Conservation (phyloP, 2,797 vertebrate genomes). For the Eulemur rubriventer region DNA sequence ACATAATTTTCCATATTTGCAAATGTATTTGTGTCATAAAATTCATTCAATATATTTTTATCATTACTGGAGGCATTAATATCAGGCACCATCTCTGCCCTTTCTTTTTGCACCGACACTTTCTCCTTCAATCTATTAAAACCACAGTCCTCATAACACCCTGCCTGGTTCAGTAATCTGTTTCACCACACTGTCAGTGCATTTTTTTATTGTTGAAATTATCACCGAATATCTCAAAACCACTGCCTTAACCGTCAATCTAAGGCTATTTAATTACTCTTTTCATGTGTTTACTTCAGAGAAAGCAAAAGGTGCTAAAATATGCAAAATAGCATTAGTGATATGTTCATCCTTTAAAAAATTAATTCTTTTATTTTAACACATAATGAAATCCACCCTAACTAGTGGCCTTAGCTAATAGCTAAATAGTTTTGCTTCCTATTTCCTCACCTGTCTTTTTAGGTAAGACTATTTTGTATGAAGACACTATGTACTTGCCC, state of each 20-base stretch:
- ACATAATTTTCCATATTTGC: slow-evolving; percentile 52
- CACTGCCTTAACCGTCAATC: not conserved
- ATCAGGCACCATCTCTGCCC: not conserved
- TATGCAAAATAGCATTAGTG: not conserved
- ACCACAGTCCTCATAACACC: not conserved
- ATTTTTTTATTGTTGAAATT: slow-evolving; percentile 40
- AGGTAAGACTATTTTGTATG: slow-evolving; percentile 64
- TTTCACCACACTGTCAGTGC: not conserved
- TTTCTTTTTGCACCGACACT: slow-evolving; percentile 31
- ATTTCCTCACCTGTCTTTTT: slow-evolving; percentile 43
- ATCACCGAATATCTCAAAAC: not conserved
- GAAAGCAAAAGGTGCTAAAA: not conserved
- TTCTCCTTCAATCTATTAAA: slow-evolving; percentile 15
- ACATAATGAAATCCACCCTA: not conserved
- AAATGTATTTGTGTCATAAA: slow-evolving; percentile 65
- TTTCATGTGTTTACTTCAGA: not conserved
- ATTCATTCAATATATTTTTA: slow-evolving; percentile 61
- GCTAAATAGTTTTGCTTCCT: slow-evolving; percentile 34
- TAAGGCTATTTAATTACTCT: not conserved
- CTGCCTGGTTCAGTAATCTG: not conserved
- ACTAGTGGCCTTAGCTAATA: not conserved
- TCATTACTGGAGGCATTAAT: slow-evolving; percentile 41
- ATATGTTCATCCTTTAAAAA: not conserved
- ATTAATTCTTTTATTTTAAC: not conserved
- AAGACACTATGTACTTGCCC: slow-evolving; percentile 65